phyloP scores from a whole-genome alignment of 1,140 invertebrate genomes.

The Heliconius hewitsoni region DNA sequence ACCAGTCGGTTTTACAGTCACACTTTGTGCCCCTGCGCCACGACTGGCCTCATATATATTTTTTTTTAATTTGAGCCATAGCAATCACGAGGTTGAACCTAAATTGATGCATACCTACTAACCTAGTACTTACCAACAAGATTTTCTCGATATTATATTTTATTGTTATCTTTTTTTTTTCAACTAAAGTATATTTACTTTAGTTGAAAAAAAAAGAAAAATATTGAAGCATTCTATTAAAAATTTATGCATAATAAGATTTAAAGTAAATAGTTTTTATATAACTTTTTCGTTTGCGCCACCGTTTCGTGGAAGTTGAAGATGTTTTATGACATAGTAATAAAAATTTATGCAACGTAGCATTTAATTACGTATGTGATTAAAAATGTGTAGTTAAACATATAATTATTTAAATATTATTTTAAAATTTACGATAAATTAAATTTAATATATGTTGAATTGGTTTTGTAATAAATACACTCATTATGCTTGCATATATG shows the following conservation, averaged over 20 bases:
- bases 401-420: neutral
- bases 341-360: neutral
- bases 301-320: neutral
- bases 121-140: no score
- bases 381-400: neutral
- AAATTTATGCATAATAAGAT: neutral
- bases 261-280: neutral
- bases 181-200: no score
- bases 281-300: neutral
- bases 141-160: no score
- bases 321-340: constrained; percentile 14
- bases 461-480: no score
- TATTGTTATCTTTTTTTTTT: no score
- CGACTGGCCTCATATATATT: no score
- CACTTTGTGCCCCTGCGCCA: no score
- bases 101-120: no score
- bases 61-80: no score
- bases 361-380: constrained; percentile 1
- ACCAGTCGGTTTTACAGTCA: neutral
- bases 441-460: neutral
- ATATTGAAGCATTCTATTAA: neutral
- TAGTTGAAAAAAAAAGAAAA: no score
- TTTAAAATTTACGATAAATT: neutral
- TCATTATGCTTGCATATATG: no score
- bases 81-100: no score